A percentile compares a stretch with the other conserved stretches of the same genome.
phyloP scores from a whole-genome alignment of 2,888 invertebrate genomes.

The Thecophora atra region DNA sequence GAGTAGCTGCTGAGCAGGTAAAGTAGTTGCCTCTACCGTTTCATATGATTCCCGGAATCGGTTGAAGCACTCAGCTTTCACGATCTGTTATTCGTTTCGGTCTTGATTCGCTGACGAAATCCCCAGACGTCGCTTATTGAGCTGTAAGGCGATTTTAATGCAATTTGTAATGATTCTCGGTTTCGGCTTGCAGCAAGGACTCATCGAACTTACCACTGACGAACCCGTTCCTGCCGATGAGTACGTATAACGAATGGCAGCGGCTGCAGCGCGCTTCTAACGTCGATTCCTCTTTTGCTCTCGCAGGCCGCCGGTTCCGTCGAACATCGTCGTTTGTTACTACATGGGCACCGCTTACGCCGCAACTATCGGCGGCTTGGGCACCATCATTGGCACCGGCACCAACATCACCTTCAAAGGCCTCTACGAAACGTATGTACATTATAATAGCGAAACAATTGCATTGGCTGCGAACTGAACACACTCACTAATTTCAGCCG shows the following conservation, averaged over 20 bases:
- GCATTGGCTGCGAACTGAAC: too few relatives aligned
- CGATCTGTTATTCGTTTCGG: too few relatives aligned
- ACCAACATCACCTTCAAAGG: conserved; percentile 83
- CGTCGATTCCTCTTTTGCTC: not conserved
- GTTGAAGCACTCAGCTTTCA: too few relatives aligned
- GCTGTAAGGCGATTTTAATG: not conserved
- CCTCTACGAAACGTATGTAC: conserved; percentile 70
- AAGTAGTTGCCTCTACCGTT: not conserved
- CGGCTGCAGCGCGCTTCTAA: too few relatives aligned
- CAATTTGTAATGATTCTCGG: not conserved
- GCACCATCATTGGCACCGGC: conserved; percentile 76
- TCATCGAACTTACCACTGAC: conserved; percentile 24
- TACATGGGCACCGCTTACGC: conserved; percentile 79
- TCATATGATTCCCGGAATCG: too few relatives aligned
- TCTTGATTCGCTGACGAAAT: too few relatives aligned
- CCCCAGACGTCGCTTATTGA: too few relatives aligned
- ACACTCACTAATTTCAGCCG: conserved; percentile 53
- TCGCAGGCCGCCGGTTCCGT: conserved; percentile 65
- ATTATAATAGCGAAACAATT: not conserved
- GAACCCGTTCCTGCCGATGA: conserved; percentile 12
- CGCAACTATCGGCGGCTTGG: conserved; percentile 76
- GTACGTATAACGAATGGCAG: conserved; percentile 11
- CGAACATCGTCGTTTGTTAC: conserved; percentile 75
- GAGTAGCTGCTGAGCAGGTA: not conserved
- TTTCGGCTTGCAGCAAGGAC: conserved; percentile 33